Conservation (phyloP, 1,140 invertebrate genomes). For the Cecropterus lyciades region DNA sequence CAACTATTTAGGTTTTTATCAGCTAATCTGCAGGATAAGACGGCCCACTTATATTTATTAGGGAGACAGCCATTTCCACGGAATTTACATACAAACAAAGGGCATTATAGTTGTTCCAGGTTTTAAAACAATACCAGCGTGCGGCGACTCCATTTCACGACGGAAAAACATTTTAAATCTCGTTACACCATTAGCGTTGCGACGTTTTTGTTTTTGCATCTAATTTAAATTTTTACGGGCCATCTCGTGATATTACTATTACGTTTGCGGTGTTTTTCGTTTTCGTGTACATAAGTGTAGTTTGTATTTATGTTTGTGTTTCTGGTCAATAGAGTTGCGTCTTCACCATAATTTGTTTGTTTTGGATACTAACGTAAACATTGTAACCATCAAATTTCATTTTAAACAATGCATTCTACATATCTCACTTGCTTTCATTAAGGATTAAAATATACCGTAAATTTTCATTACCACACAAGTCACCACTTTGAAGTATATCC, state of each 20-base stretch:
- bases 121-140: slow-evolving; percentile 51
- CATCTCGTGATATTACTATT: slow-evolving; percentile 48
- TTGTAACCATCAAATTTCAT: no score
- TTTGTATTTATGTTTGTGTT: not conserved
- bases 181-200: slow-evolving; percentile 52
- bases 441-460: no score
- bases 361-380: no score
- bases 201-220: slow-evolving; percentile 49
- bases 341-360: no score
- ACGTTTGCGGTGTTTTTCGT: slow-evolving; percentile 29
- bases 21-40: slow-evolving; percentile 41
- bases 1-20: slow-evolving; percentile 19
- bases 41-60: slow-evolving; percentile 45
- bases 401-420: no score
- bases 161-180: slow-evolving; percentile 53
- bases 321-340: slow-evolving; percentile 8
- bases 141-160: slow-evolving; percentile 49
- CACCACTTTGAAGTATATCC: no score
- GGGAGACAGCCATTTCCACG: slow-evolving; percentile 44
- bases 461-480: no score
- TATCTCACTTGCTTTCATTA: no score
- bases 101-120: slow-evolving; percentile 45
- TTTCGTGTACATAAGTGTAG: not conserved
- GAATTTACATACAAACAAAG: slow-evolving; percentile 57
- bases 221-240: slow-evolving; percentile 56